phyloP scores from a whole-genome alignment of 2,888 invertebrate genomes.

The Acleris sparsana region DNA sequence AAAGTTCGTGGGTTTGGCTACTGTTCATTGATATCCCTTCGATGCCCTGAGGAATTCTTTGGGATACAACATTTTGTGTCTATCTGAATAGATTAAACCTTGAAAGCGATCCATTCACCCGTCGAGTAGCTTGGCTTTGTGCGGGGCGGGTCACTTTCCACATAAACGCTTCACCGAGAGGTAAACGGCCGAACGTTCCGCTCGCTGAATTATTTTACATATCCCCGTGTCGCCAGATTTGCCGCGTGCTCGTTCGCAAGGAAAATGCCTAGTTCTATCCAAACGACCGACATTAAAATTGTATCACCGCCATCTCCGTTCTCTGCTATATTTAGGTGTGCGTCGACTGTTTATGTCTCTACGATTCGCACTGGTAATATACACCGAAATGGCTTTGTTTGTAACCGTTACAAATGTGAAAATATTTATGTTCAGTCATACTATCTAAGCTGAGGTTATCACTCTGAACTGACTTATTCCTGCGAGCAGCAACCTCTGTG shows the following conservation, averaged over 20 bases:
- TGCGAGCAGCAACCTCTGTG: not conserved
- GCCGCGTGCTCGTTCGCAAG: slow-evolving; percentile 44
- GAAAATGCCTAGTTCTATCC: slow-evolving; percentile 40
- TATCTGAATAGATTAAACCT: slow-evolving; percentile 24
- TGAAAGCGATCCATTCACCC: slow-evolving; percentile 22
- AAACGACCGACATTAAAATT: slow-evolving; percentile 42
- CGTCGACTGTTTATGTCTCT: slow-evolving; percentile 19
- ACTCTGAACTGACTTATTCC: slow-evolving; percentile 7
- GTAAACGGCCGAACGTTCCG: slow-evolving; percentile 56
- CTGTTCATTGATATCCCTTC: too few species aligned
- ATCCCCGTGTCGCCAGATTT: slow-evolving; percentile 51
- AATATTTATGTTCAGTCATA: slow-evolving; percentile 10
- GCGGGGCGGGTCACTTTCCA: slow-evolving; percentile 51
- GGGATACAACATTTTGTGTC: slow-evolving; percentile 1
- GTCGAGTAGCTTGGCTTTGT: slow-evolving; percentile 30
- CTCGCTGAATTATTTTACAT: slow-evolving; percentile 59
- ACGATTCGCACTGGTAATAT: slow-evolving; percentile 14
- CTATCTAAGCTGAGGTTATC: slow-evolving; percentile 19
- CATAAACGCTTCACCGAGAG: slow-evolving; percentile 48
- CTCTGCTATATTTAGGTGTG: slow-evolving; percentile 26
- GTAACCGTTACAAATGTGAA: slow-evolving; percentile 2
- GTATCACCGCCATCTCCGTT: slow-evolving; percentile 29
- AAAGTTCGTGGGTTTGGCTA: slow-evolving; percentile 24
- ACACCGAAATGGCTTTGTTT: slow-evolving; percentile 22
- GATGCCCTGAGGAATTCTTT: too few species aligned